phyloP scores from a whole-genome alignment of 2,113 vertebrate genomes.

The Festucalex cinctus region DNA sequence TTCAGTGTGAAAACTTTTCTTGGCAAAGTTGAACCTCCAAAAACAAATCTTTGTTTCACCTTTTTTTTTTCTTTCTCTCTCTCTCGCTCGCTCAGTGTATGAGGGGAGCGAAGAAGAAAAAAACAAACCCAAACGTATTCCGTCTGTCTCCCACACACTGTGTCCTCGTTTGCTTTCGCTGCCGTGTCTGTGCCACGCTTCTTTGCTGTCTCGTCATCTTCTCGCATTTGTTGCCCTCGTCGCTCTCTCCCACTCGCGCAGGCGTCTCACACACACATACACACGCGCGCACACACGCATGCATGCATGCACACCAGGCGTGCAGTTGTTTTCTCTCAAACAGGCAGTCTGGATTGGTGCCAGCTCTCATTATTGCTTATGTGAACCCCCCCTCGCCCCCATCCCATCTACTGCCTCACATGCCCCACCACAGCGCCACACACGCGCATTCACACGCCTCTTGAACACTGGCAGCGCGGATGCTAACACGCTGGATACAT shows the following conservation, averaged over 20 bases:
- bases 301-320: constrained; percentile 35
- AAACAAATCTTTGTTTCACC: constrained; percentile 10
- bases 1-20: constrained; percentile 4
- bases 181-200: constrained; percentile 11
- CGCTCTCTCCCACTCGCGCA: constrained; percentile 22
- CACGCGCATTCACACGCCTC: constrained; percentile 13
- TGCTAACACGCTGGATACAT: constrained; percentile 71
- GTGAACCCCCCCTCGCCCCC: constrained; percentile 30
- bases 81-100: not conserved
- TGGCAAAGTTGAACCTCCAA: constrained; percentile 1
- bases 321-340: constrained; percentile 63
- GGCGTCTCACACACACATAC: constrained; percentile 27
- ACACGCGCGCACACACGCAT: constrained; percentile 27
- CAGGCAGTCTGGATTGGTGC: constrained; percentile 63
- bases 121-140: not conserved
- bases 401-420: constrained; percentile 2
- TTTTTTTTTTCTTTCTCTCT: not conserved
- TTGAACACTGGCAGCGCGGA: constrained; percentile 55
- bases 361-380: constrained; percentile 72
- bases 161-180: constrained; percentile 10
- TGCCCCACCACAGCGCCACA: constrained; percentile 8
- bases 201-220: constrained; percentile 34
- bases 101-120: not conserved
- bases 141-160: constrained; percentile 10
- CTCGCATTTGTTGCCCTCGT: constrained; percentile 24